phyloP scores from a whole-genome alignment of 2,888 invertebrate genomes.

The Anaspis maculata region DNA sequence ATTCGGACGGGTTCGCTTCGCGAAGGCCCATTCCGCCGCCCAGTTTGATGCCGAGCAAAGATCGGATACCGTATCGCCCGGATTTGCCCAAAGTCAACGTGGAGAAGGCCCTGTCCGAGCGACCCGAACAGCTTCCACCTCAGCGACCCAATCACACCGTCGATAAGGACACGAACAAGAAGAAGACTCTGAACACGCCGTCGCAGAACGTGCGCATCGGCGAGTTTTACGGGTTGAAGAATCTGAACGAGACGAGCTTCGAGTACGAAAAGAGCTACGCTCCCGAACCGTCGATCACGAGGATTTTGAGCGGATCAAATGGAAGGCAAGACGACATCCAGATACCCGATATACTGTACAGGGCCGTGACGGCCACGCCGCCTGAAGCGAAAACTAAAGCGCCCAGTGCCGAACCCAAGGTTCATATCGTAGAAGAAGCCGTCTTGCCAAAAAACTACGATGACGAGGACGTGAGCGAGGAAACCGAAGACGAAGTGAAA shows the following conservation, averaged over 20 bases:
- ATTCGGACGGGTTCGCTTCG: slow-evolving; percentile 58
- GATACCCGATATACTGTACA: slow-evolving; percentile 60
- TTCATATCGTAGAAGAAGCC: slow-evolving; percentile 24
- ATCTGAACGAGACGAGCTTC: slow-evolving; percentile 37
- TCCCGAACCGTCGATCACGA: slow-evolving; percentile 74
- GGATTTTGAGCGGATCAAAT: slow-evolving; percentile 79
- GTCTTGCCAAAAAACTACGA: slow-evolving; percentile 6
- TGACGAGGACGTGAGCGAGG: slow-evolving; percentile 12
- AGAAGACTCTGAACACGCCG: slow-evolving; percentile 68
- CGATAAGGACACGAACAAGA: slow-evolving; percentile 44
- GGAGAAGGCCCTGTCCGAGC: slow-evolving; percentile 28
- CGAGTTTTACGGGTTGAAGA: slow-evolving; percentile 36
- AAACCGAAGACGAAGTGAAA: slow-evolving; percentile 13
- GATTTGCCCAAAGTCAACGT: slow-evolving; percentile 43
- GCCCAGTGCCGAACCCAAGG: slow-evolving; percentile 26
- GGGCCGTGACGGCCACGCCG: slow-evolving; percentile 53
- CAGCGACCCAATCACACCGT: slow-evolving; percentile 8
- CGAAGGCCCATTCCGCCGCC: slow-evolving; percentile 77
- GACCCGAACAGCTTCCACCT: slow-evolving; percentile 10
- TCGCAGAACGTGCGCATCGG: slow-evolving; percentile 52
- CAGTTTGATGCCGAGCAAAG: slow-evolving; percentile 71
- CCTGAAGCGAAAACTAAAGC: slow-evolving; percentile 30
- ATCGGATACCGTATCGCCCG: slow-evolving; percentile 75
- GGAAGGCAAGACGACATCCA: slow-evolving; percentile 70
- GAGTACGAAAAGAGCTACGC: slow-evolving; percentile 46